phyloP scores from a whole-genome alignment of 53 echinoderm and acorn worm genomes.

The Holothuria leucospilota region DNA sequence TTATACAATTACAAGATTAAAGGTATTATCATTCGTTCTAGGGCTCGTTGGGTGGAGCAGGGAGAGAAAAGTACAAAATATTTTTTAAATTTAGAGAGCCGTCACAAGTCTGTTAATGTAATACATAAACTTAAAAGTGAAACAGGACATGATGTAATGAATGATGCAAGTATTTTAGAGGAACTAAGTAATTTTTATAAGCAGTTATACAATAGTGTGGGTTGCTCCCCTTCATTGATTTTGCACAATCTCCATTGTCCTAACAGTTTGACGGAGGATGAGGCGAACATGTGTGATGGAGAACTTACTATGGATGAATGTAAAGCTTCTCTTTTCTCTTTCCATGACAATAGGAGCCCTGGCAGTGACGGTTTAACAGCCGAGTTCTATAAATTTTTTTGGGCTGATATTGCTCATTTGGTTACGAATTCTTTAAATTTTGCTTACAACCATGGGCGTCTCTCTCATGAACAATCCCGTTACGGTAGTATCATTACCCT shows the following conservation, averaged over 20 bases:
- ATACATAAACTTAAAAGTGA: neutral
- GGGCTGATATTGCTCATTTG: too few relatives aligned
- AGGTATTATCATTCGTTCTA: too few relatives aligned
- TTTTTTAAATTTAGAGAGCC: too few relatives aligned
- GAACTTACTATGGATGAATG: neutral
- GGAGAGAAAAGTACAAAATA: conserved; percentile 27
- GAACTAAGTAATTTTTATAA: neutral
- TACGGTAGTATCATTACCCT: neutral
- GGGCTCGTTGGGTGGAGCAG: neutral
- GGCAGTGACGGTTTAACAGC: too few relatives aligned
- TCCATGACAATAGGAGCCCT: neutral
- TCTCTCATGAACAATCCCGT: neutral
- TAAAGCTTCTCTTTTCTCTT: neutral
- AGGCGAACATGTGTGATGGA: too few relatives aligned
- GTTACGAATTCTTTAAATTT: too few relatives aligned
- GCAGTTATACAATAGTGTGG: too few relatives aligned
- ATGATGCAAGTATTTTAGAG: neutral
- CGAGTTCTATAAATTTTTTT: too few relatives aligned
- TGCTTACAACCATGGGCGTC: neutral
- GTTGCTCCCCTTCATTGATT: too few relatives aligned
- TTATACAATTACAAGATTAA: neutral
- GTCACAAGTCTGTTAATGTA: neutral
- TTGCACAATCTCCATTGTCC: neutral
- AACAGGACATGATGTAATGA: neutral
- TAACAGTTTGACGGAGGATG: neutral